These are phyloP conservation scores for Motacilla alba DNA, from an alignment of 2,113 vertebrate genomes.

Conservation along the genomic window DNA sequence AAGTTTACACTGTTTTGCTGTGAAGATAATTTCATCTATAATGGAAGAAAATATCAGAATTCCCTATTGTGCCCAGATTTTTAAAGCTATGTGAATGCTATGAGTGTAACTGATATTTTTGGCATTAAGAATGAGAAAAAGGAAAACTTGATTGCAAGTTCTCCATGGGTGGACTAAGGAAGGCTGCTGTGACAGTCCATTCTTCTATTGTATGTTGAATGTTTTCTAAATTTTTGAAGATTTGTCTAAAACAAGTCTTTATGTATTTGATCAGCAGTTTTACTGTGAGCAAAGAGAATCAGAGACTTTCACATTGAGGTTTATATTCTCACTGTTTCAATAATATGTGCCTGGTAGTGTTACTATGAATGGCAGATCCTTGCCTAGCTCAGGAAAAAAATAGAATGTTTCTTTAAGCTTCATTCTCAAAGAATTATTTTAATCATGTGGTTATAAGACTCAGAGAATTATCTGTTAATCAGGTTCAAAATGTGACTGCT, in stretches of 20 bases:
- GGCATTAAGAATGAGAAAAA: not conserved
- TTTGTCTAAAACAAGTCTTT: not conserved
- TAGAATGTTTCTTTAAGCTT: not conserved
- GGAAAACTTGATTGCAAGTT: not conserved
- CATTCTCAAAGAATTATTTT: not conserved
- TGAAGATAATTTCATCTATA: slow-evolving; percentile 10
- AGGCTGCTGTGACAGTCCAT: not conserved
- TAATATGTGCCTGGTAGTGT: not conserved
- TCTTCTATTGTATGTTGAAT: not conserved
- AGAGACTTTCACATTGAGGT: not conserved
- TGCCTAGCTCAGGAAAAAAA: not conserved
- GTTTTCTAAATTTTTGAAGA: not conserved
- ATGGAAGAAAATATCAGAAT: not conserved
- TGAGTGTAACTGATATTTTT: not conserved
- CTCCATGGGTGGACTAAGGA: not conserved
- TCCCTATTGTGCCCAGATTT: not conserved
- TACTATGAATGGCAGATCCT: not conserved
- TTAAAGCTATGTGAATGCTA: slow-evolving; percentile 2
- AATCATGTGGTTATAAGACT: not conserved
- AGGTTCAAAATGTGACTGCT: not conserved
- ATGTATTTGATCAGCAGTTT: not conserved
- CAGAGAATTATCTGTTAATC: not conserved
- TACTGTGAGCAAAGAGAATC: not conserved
- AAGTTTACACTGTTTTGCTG: not conserved
- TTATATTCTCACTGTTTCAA: not conserved